Conservation (phyloP, 2,888 invertebrate genomes). For the Trachelus troglodyta region DNA sequence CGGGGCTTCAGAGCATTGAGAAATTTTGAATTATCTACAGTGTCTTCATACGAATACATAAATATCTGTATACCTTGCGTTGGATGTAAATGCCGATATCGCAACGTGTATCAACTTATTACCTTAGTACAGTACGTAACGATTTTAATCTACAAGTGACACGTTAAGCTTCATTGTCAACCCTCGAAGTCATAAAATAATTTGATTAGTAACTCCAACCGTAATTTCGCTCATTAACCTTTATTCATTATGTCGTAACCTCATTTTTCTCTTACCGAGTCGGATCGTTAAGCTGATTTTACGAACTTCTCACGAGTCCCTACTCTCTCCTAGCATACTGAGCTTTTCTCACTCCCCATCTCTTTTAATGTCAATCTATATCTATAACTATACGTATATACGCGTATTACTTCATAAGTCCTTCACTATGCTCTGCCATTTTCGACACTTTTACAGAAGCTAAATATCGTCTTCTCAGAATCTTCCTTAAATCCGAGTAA, state of each 20-base stretch:
- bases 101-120: not conserved
- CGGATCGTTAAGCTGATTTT: slow-evolving; percentile 17
- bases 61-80: not conserved
- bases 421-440: not conserved
- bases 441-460: not conserved
- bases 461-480: not conserved
- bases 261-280: slow-evolving; percentile 15
- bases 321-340: not conserved
- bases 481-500: not conserved
- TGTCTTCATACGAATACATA: not conserved
- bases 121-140: slow-evolving; percentile 19
- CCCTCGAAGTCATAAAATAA: slow-evolving; percentile 8
- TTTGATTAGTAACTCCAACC: slow-evolving; percentile 12
- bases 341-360: not conserved
- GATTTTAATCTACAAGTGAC: slow-evolving; percentile 38
- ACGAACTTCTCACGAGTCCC: not conserved
- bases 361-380: not conserved
- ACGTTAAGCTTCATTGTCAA: slow-evolving; percentile 24
- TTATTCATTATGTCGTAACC: slow-evolving; percentile 16
- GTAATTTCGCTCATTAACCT: slow-evolving; percentile 22
- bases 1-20: not conserved
- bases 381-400: not conserved
- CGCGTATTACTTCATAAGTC: not conserved
- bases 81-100: not conserved
- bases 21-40: not conserved